Evolutionary conservation across 2,888 invertebrate genomes (phyloP).

Genomic region (Neoaliturus tenellus): DNA sequence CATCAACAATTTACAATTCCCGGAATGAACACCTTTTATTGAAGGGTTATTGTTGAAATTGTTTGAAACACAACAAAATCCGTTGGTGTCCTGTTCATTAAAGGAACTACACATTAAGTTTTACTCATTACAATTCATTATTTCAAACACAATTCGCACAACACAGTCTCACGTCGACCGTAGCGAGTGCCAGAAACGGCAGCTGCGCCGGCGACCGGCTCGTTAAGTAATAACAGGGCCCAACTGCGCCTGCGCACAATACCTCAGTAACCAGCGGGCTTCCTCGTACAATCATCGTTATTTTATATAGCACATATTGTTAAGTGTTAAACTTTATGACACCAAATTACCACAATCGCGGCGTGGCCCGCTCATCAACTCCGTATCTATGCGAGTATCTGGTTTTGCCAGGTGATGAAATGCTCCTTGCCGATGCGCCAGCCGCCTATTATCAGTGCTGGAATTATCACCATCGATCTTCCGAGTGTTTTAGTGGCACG

Average conservation of each 20-base stretch:
- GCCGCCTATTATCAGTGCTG: not conserved
- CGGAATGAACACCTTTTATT: no score
- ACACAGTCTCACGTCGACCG: no score
- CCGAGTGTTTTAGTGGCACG: not conserved
- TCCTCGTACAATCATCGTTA: slow-evolving; percentile 24
- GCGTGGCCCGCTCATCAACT: not conserved
- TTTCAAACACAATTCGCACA: no score
- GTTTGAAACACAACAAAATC: no score
- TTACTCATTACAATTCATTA: no score
- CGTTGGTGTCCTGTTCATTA: no score
- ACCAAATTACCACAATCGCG: slow-evolving; percentile 19
- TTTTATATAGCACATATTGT: slow-evolving; percentile 40
- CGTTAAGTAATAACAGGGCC: slow-evolving; percentile 15
- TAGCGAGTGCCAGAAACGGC: no score
- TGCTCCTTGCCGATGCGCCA: not conserved
- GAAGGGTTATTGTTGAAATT: no score
- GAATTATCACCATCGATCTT: not conserved
- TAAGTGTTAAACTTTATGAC: slow-evolving; percentile 41
- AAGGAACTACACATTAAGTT: no score
- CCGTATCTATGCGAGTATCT: slow-evolving; percentile 17
- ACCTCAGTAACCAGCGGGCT: not conserved
- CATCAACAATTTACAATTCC: no score
- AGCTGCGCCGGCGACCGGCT: slow-evolving; percentile 20
- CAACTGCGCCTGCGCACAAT: not conserved
- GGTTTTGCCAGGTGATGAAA: slow-evolving; percentile 28